Evolutionary conservation across 2,113 vertebrate genomes (phyloP).

Genomic region (Bubalus kerabau): DNA sequence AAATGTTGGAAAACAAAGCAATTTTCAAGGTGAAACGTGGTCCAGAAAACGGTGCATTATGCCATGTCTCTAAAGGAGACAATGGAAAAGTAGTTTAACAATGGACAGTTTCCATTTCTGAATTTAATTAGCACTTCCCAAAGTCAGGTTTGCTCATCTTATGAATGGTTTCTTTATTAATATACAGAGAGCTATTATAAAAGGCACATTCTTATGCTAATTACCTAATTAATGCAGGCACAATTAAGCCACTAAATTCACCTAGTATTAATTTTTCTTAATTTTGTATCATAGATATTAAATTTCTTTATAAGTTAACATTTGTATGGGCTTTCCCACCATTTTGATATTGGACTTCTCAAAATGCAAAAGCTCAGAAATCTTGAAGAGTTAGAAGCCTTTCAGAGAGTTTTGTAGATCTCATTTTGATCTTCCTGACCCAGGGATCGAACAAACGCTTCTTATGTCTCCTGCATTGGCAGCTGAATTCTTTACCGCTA

Average conservation of each 20-base stretch:
- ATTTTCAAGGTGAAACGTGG: not conserved
- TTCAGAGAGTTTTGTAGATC: not conserved
- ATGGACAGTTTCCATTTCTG: constrained; percentile 75
- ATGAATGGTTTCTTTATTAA: constrained; percentile 75
- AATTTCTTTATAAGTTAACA: constrained; percentile 44
- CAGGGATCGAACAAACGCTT: not conserved
- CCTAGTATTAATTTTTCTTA: constrained; percentile 62
- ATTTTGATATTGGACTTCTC: not conserved
- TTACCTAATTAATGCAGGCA: constrained; percentile 76
- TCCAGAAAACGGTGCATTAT: constrained; percentile 46
- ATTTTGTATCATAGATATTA: constrained; percentile 60
- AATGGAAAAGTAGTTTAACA: constrained; percentile 68
- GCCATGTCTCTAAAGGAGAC: constrained; percentile 64
- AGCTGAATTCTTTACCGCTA: not conserved
- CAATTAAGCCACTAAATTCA: constrained; percentile 73
- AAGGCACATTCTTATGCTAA: constrained; percentile 77
- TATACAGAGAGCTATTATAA: constrained; percentile 72
- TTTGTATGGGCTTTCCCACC: not conserved
- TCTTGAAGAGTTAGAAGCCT: not conserved
- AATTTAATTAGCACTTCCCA: constrained; percentile 80
- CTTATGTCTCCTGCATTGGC: not conserved
- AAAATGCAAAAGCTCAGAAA: not conserved
- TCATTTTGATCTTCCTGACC: not conserved
- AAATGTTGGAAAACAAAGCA: not conserved
- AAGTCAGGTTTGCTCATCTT: constrained; percentile 65